These are phyloP conservation scores for Siniperca knerii DNA, from an alignment of 2,113 vertebrate species.

Conservation along the genomic window DNA sequence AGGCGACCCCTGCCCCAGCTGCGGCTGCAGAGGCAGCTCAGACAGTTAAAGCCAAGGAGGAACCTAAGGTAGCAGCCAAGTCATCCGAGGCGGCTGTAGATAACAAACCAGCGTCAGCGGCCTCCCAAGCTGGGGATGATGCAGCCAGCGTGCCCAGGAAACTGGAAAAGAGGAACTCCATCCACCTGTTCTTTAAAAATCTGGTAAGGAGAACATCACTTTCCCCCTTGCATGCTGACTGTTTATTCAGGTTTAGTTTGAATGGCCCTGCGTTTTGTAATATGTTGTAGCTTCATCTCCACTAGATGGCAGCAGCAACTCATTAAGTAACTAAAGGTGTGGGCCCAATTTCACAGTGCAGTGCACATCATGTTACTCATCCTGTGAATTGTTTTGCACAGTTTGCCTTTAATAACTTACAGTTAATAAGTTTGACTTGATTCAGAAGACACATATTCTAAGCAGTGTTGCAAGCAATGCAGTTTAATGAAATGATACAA, in stretches of 20 bases:
- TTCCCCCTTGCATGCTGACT: background rate
- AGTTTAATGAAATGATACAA: background rate
- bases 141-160: slow-evolving; percentile 80
- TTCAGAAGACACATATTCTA: background rate
- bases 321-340: background rate
- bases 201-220: slow-evolving; percentile 84
- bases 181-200: slow-evolving; percentile 92
- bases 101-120: slow-evolving; percentile 67
- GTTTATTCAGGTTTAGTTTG: background rate
- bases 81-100: slow-evolving; percentile 70
- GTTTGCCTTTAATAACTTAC: background rate
- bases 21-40: slow-evolving; percentile 59
- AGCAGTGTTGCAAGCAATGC: background rate
- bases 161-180: slow-evolving; percentile 92
- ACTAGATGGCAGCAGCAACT: slow-evolving; percentile 79
- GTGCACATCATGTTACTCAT: background rate
- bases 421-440: background rate
- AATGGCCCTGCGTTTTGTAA: background rate
- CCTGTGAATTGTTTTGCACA: background rate
- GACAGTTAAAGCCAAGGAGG: slow-evolving; percentile 82
- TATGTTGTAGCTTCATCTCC: slow-evolving; percentile 27
- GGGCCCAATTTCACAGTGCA: background rate
- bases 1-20: slow-evolving; percentile 63
- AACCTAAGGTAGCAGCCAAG: slow-evolving; percentile 80
- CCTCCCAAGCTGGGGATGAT: slow-evolving; percentile 81